These are phyloP conservation scores for Zenarchopterus dispar DNA, from an alignment of 2,797 vertebrate genomes.

Conservation along the genomic window DNA sequence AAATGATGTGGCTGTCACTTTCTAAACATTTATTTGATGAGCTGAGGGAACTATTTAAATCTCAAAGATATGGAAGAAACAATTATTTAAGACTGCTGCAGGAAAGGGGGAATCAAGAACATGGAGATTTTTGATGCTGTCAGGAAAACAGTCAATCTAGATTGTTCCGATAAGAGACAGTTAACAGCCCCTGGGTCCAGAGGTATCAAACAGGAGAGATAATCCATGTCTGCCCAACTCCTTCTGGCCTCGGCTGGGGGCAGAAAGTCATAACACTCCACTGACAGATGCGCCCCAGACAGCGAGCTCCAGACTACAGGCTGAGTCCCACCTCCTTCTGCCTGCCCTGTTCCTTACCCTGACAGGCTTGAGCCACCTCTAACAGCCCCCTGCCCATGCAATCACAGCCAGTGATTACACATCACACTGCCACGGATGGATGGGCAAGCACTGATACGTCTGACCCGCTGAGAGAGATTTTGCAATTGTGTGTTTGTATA, in stretches of 20 bases:
- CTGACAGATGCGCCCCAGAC: constrained; percentile 72
- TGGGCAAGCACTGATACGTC: constrained; percentile 66
- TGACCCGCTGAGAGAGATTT: constrained; percentile 57
- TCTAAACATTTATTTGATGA: too few relatives aligned
- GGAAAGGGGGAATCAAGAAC: constrained; percentile 12
- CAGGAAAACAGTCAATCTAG: constrained; percentile 33
- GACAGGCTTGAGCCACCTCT: constrained; percentile 71
- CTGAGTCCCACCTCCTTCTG: constrained; percentile 12
- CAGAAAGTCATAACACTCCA: constrained; percentile 60
- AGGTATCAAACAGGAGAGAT: constrained; percentile 52
- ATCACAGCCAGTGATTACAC: constrained; percentile 82
- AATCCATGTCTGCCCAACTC: constrained; percentile 49
- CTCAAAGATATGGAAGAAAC: constrained; percentile 14
- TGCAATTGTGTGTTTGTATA: constrained; percentile 34
- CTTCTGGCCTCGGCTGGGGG: constrained; percentile 51
- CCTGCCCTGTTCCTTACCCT: constrained; percentile 51
- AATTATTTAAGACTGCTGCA: constrained; percentile 23
- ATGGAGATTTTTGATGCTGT: constrained; percentile 35
- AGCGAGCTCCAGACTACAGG: constrained; percentile 49
- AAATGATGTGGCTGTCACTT: too few relatives aligned
- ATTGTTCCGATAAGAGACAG: constrained; percentile 58
- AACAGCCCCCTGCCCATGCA: constrained; percentile 70
- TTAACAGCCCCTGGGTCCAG: constrained; percentile 45
- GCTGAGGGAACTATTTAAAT: too few relatives aligned
- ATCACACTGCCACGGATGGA: constrained; percentile 73